Evolutionary conservation across 2,888 invertebrate species (phyloP).

Genomic region (Mythimna impura): DNA sequence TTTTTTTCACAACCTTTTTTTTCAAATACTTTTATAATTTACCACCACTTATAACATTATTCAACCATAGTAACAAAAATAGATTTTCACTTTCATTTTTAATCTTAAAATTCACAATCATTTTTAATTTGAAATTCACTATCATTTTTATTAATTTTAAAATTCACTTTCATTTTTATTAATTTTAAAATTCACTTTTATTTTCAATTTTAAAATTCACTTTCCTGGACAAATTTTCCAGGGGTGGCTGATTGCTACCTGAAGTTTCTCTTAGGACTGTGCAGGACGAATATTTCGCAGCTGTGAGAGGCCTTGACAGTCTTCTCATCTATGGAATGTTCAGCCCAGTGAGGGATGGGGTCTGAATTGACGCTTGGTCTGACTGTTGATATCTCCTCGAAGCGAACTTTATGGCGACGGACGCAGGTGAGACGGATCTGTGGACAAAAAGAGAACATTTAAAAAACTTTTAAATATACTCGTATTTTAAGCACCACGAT

Average conservation of each 20-base stretch:
- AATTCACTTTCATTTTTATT: neutral
- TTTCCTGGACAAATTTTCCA: constrained; percentile 48
- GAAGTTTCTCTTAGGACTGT: constrained; percentile 66
- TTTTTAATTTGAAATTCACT: constrained; percentile 29
- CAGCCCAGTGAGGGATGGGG: constrained; percentile 75
- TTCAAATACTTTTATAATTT: neutral
- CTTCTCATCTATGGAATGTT: constrained; percentile 68
- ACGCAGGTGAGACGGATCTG: constrained; percentile 67
- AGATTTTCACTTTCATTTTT: neutral
- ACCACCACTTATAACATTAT: neutral
- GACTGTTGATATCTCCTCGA: constrained; percentile 73
- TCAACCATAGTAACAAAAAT: constrained; percentile 8
- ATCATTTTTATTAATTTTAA: constrained; percentile 7
- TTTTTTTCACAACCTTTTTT: constrained; percentile 41
- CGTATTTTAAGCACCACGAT: no score
- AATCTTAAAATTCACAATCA: constrained; percentile 40
- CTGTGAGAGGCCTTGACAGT: constrained; percentile 72
- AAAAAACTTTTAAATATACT: no score
- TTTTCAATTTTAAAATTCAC: constrained; percentile 34
- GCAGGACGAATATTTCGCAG: constrained; percentile 79
- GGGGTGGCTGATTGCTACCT: constrained; percentile 53
- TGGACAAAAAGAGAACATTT: constrained; percentile 30
- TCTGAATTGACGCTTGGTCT: constrained; percentile 78
- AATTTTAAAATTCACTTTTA: no score
- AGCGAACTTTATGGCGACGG: constrained; percentile 72